Evolutionary conservation across 1,140 invertebrate genomes (phyloP).

Genomic region (Polypedilum pembai): DNA sequence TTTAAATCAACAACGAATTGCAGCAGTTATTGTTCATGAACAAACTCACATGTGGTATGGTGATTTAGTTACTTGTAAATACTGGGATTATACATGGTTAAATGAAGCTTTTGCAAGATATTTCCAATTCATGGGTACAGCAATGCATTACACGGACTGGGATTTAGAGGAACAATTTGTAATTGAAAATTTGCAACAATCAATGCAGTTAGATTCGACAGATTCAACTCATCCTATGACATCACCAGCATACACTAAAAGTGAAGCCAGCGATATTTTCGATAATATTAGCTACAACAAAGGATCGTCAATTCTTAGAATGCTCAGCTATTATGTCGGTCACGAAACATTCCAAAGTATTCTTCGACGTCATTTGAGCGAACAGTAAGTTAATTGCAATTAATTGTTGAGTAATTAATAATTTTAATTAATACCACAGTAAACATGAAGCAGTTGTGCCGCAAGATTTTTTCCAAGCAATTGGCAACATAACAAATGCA

Average conservation of each 20-base stretch:
- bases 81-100: slow-evolving; percentile 61
- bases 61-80: slow-evolving; percentile 57
- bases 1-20: slow-evolving; percentile 47
- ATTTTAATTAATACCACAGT: slow-evolving; percentile 36
- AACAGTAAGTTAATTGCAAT: slow-evolving; percentile 43
- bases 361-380: slow-evolving; percentile 48
- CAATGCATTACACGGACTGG: slow-evolving; percentile 41
- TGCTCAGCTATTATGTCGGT: slow-evolving; percentile 67
- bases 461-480: slow-evolving; percentile 51
- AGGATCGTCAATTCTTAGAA: slow-evolving; percentile 61
- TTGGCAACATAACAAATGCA: slow-evolving; percentile 46
- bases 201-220: slow-evolving; percentile 56
- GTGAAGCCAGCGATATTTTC: slow-evolving; percentile 50
- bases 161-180: slow-evolving; percentile 52
- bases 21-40: slow-evolving; percentile 54
- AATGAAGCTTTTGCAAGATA: slow-evolving; percentile 64
- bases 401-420: neutral
- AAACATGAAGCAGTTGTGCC: slow-evolving; percentile 52
- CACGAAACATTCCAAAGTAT: slow-evolving; percentile 53
- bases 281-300: slow-evolving; percentile 55
- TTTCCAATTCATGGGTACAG: slow-evolving; percentile 60
- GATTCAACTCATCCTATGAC: slow-evolving; percentile 55
- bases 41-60: slow-evolving; percentile 62
- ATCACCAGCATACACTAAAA: slow-evolving; percentile 45
- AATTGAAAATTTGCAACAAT: slow-evolving; percentile 54